These are phyloP conservation scores for Kryptopterus vitreolus DNA, from an alignment of 2,797 vertebrate species.

Conservation along the genomic window DNA sequence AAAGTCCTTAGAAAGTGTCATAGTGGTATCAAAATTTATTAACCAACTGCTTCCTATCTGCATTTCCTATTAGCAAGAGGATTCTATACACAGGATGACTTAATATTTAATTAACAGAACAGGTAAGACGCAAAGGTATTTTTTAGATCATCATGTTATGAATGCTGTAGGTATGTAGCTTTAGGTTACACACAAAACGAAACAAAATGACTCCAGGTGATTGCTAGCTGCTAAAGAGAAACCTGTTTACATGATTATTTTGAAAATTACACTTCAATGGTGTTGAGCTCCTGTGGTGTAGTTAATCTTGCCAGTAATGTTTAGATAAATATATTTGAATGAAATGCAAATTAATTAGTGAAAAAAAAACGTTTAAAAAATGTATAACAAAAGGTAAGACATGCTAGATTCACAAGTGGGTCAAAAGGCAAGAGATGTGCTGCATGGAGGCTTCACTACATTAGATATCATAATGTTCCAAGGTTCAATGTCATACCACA, in stretches of 20 bases:
- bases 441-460: not conserved
- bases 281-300: not conserved
- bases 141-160: not conserved
- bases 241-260: not conserved
- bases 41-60: not conserved
- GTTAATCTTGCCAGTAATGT: not conserved
- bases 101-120: not conserved
- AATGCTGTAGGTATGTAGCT: not conserved
- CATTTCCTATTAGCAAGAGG: not conserved
- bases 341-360: not conserved
- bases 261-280: not conserved
- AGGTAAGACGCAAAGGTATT: not conserved
- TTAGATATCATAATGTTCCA: not conserved
- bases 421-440: not conserved
- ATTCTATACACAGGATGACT: not conserved
- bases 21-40: not conserved
- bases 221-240: not conserved
- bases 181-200: not conserved
- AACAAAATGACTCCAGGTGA: not conserved
- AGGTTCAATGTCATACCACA: not conserved
- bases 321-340: not conserved
- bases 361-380: not conserved
- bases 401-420: not conserved
- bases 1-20: not conserved
- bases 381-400: not conserved